Conservation (phyloP, 1,140 invertebrate genomes). For the Drosophila baimaii region DNA sequence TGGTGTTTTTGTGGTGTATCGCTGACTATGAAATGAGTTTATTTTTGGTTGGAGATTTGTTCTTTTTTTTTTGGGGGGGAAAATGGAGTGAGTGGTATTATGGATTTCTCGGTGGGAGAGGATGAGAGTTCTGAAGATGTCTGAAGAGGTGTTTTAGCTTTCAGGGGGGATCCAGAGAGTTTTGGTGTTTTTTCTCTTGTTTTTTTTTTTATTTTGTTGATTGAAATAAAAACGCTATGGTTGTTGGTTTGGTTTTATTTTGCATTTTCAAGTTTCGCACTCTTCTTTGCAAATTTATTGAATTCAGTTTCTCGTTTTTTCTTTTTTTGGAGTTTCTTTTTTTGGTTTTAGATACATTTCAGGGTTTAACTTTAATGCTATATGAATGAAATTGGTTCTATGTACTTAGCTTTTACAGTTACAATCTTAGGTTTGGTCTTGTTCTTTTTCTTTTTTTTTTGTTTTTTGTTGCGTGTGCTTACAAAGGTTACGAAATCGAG, state of each 20-base stretch:
- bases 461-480: conserved; percentile 64
- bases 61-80: neutral
- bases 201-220: conserved; percentile 31
- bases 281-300: conserved; percentile 72
- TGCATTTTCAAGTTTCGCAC: conserved; percentile 68
- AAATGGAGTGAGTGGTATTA: conserved; percentile 9
- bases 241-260: conserved; percentile 72
- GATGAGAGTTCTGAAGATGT: conserved; percentile 25
- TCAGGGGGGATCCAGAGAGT: conserved; percentile 18
- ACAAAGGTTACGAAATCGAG: conserved; percentile 61
- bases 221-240: conserved; percentile 77
- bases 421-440: conserved; percentile 35
- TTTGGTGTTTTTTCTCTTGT: too few relatives aligned
- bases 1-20: conserved; percentile 26
- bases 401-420: conserved; percentile 68
- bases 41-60: conserved; percentile 9
- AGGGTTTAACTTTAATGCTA: conserved; percentile 53
- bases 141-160: conserved; percentile 27
- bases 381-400: conserved; percentile 45
- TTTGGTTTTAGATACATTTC: conserved; percentile 54
- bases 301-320: conserved; percentile 48
- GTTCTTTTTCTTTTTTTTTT: conserved; percentile 16
- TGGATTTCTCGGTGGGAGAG: conserved; percentile 36
- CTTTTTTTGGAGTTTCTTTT: conserved; percentile 34
- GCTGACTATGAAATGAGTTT: conserved; percentile 19